phyloP scores from a whole-genome alignment of 1,140 invertebrate genomes.

The Drosophila quadrilineata region DNA sequence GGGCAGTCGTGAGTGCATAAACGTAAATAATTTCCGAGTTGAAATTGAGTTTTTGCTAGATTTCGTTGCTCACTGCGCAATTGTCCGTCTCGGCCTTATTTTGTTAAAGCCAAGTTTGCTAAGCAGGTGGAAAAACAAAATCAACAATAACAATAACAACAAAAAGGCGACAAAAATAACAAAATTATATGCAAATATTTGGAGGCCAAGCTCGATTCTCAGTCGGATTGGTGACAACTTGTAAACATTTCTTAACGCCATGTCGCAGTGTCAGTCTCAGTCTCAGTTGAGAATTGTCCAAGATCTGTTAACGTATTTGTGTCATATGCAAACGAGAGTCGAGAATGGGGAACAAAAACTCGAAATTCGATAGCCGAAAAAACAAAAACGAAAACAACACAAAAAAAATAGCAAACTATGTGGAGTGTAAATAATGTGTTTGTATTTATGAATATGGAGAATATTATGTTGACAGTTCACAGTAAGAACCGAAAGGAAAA shows the following conservation, averaged over 20 bases:
- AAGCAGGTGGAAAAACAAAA: slow-evolving; percentile 41
- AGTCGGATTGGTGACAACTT: slow-evolving; percentile 54
- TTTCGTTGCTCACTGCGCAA: slow-evolving; percentile 45
- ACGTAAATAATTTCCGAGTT: slow-evolving; percentile 40
- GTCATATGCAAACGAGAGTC: slow-evolving; percentile 67
- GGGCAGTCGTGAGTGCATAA: slow-evolving; percentile 53
- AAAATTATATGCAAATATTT: slow-evolving; percentile 69
- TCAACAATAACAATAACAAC: slow-evolving; percentile 38
- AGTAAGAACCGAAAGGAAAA: slow-evolving; percentile 43
- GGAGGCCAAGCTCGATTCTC: slow-evolving; percentile 30
- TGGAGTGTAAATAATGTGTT: slow-evolving; percentile 27
- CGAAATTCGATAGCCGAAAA: slow-evolving; percentile 60
- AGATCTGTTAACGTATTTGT: slow-evolving; percentile 37
- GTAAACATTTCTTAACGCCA: slow-evolving; percentile 47
- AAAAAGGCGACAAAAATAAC: slow-evolving; percentile 1
- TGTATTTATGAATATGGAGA: slow-evolving; percentile 25
- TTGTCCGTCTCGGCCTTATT: slow-evolving; percentile 2
- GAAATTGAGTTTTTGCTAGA: slow-evolving; percentile 25
- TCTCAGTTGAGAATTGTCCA: slow-evolving; percentile 1
- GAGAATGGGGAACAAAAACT: slow-evolving; percentile 37
- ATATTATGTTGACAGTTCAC: slow-evolving; percentile 48
- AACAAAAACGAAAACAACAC: too few relatives aligned
- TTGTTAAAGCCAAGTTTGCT: slow-evolving; percentile 8
- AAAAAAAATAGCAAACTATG: slow-evolving; percentile 41
- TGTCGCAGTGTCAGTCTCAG: slow-evolving; percentile 33